Conservation (phyloP, 2,113 vertebrate genomes). For the Gymnogyps californianus region DNA sequence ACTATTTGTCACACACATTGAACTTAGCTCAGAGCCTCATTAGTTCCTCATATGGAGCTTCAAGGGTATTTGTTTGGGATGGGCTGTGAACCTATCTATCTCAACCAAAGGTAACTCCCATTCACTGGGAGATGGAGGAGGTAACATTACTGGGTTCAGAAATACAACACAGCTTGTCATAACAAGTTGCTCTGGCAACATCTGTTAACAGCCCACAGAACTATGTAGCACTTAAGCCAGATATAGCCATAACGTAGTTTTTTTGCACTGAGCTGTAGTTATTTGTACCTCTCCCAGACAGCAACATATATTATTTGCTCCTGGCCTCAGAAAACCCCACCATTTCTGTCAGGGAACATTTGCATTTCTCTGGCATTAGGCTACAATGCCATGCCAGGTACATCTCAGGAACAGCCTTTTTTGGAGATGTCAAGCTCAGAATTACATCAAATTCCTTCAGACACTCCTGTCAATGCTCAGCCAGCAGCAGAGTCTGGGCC, state of each 20-base stretch:
- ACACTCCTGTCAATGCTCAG: background rate
- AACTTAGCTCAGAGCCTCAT: background rate
- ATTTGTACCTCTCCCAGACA: constrained; percentile 35
- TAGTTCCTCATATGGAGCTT: background rate
- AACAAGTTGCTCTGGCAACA: constrained; percentile 61
- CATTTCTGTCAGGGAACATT: background rate
- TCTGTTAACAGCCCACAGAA: constrained; percentile 55
- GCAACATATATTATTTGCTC: background rate
- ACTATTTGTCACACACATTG: background rate
- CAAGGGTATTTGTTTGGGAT: background rate
- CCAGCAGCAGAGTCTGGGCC: background rate
- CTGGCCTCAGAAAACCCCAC: constrained; percentile 25
- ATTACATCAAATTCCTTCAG: background rate
- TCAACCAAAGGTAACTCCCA: constrained; percentile 14
- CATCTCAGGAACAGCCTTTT: background rate
- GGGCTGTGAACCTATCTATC: background rate
- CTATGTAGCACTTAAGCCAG: constrained; percentile 40
- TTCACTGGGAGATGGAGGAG: constrained; percentile 19
- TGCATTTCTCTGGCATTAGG: background rate
- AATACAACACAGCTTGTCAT: constrained; percentile 43
- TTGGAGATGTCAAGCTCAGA: background rate
- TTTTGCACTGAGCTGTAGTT: constrained; percentile 3
- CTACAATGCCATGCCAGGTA: background rate
- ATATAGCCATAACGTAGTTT: constrained; percentile 38
- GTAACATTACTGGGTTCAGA: constrained; percentile 37